Evolutionary conservation across 2,113 vertebrate genomes (phyloP), one percentile per base, ranked within the genome.

Genomic region (Brienomyrus longianalis): DNA sequence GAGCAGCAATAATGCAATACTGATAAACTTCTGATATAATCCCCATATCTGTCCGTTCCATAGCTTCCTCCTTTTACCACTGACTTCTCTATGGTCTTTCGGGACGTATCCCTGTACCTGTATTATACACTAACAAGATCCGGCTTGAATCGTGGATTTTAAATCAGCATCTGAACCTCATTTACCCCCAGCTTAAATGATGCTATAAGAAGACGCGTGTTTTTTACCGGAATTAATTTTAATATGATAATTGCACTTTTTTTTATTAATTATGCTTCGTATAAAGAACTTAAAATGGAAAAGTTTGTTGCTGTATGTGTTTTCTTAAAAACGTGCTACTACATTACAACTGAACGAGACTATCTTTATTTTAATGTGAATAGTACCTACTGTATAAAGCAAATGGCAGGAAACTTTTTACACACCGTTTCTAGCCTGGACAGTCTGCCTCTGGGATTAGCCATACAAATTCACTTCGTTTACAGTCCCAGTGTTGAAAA

Each of bases 401-500:
- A 87, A 31, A 23, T 84, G 17, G 77, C 21, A 50, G 66, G n/a
- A 39, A 39, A 19, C 15, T 43, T 80, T 80, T 77, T 66, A 77
- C 66, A 50, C 74, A 45, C 50, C 70, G 9, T 17, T 50, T 89
- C 70, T 43, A 6, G 50, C 8, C 50, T 27, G 31, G 6, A 51
- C 66, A 39, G 70, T 83, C 31, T 52, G 39, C 47, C 19, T 8
- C 85, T 35, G 27, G 47, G 51, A 9, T 85, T 90, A 88, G 52
- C 74, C 87, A n/a, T 90, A 47, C 7, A 45, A 47, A 11, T 80
- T 83, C 9, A 39, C 45, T n/a, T 85, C 89, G 70, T 93, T 93
- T 66, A 93, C 88, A 51, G 88, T 90, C 0, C 93, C 92, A 1
- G 94, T 54, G 1, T 88, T 94, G 87, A 96, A 91, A 90, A 84